These are phyloP conservation scores for Palaemon carinicauda DNA, from an alignment of 1,140 invertebrate genomes.

Conservation along the genomic window DNA sequence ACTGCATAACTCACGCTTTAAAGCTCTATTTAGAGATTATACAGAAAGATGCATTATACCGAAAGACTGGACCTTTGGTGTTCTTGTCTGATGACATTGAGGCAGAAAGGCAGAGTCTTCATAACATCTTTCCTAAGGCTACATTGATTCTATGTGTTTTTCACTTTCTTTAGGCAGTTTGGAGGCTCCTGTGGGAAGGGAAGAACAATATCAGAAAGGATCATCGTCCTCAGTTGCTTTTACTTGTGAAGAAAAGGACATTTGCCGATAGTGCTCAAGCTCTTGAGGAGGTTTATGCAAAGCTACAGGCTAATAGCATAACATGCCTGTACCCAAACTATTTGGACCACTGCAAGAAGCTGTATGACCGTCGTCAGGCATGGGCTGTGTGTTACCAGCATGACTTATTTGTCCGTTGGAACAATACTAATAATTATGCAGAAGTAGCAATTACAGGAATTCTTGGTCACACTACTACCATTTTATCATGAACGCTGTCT, in stretches of 20 bases:
- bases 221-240: too few relatives aligned
- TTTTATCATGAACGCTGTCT: too few relatives aligned
- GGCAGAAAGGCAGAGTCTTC: too few relatives aligned
- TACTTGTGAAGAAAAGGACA: slow-evolving; percentile 24
- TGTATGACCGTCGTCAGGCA: slow-evolving; percentile 22
- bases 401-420: slow-evolving; percentile 30
- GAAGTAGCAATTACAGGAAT: slow-evolving; percentile 28
- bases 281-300: slow-evolving; percentile 24
- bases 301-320: slow-evolving; percentile 18
- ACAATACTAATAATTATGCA: slow-evolving; percentile 25
- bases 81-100: neutral
- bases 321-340: slow-evolving; percentile 33
- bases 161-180: slow-evolving; percentile 15
- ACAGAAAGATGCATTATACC: neutral
- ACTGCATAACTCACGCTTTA: too few relatives aligned
- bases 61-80: neutral
- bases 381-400: slow-evolving; percentile 31
- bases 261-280: slow-evolving; percentile 13
- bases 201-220: slow-evolving; percentile 37
- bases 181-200: slow-evolving; percentile 21
- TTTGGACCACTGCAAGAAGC: slow-evolving; percentile 22
- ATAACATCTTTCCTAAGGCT: too few relatives aligned
- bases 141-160: too few relatives aligned
- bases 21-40: too few relatives aligned
- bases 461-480: too few relatives aligned